phyloP scores from a whole-genome alignment of 23 tunicate genomes.

The Aplidium turbinatum region DNA sequence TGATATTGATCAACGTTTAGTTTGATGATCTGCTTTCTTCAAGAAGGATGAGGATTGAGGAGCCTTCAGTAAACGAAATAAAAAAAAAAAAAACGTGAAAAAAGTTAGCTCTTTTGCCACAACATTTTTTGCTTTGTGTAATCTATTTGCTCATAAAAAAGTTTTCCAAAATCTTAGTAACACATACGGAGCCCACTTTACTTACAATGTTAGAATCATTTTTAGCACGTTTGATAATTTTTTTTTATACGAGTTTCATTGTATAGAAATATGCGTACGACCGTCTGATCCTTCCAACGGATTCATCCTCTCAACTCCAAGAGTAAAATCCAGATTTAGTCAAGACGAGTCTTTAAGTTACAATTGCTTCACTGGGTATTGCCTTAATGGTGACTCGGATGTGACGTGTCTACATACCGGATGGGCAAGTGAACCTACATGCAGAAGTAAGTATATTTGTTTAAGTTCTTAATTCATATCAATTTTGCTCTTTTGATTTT shows the following conservation, averaged over 20 bases:
- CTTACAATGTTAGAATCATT: too few species aligned
- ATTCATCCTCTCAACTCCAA: neutral
- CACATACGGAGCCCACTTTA: too few species aligned
- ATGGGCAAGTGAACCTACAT: neutral
- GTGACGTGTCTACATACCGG: slow-evolving; percentile 6
- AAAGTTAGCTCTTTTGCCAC: neutral
- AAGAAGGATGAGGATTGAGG: neutral
- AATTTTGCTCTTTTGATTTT: too few species aligned
- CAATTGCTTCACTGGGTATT: slow-evolving; percentile 12
- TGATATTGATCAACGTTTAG: too few species aligned
- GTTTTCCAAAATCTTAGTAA: neutral
- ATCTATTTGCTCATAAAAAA: neutral
- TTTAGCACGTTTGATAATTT: too few species aligned
- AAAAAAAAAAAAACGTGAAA: neutral
- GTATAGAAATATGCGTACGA: neutral
- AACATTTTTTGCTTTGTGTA: neutral
- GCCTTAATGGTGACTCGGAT: slow-evolving; percentile 9
- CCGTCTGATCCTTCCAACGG: slow-evolving; percentile 7
- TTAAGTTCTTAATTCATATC: neutral
- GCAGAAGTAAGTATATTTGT: slow-evolving; percentile 12
- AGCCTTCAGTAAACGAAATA: neutral
- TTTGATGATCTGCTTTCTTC: too few species aligned
- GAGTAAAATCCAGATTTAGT: neutral
- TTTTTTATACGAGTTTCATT: too few species aligned
- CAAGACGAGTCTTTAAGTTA: slow-evolving; percentile 11